Evolutionary conservation across 92 coral and sea anemone genomes (phyloP), one percentile per base, ranked within the genome.

Genomic region (Porites evermanni): DNA sequence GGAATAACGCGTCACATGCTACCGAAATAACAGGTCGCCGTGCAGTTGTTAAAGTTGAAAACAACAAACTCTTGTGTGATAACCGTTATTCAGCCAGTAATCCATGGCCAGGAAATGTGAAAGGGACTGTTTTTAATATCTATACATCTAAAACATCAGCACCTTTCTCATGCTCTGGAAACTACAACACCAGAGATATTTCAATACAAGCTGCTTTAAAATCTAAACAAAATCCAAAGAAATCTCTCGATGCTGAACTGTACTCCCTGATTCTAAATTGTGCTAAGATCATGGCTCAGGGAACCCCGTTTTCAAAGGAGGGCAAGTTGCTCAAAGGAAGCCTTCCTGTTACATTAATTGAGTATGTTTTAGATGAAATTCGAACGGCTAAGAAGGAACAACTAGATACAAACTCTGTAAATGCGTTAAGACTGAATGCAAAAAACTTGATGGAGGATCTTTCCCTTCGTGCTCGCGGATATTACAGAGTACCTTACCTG

Each of bases 261-360:
- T 82, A 71, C 52, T 53, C 82, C 29, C 2, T 82, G 82, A 32
- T 65, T 32, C 50, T 88, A 53, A 53, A 73, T 59, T 88, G 91
- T 56, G 87, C 91, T 65, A 88, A 83, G 24, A 83, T 88, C 76
- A 52, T 67, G 53, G 91, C 91, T 51, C 91, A 88, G 72, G 91
- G 68, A 23, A 74, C 8, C 0, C 26, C 67, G 0, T 65, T 88
- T 29, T 77, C 59, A 13, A 82, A 88, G 65, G 78, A 88, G 12
- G 50, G 21, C 7, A 12, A 26, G 14, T 23, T 88, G 18, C 84
- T 88, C 19, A 77, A 72, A 69, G 92, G 89, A 77, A 88, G 89
- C 70, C 67, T 88, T 58, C 89, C 89, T 1, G 89, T 88, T 20
- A 8, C 53, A 74, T 16, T 88, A 74, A 64, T 70, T 10, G 89